Evolutionary conservation across 2,797 vertebrate genomes (phyloP), one percentile per base, ranked within the genome.

Genomic region (Gymnopithys bicolor): DNA sequence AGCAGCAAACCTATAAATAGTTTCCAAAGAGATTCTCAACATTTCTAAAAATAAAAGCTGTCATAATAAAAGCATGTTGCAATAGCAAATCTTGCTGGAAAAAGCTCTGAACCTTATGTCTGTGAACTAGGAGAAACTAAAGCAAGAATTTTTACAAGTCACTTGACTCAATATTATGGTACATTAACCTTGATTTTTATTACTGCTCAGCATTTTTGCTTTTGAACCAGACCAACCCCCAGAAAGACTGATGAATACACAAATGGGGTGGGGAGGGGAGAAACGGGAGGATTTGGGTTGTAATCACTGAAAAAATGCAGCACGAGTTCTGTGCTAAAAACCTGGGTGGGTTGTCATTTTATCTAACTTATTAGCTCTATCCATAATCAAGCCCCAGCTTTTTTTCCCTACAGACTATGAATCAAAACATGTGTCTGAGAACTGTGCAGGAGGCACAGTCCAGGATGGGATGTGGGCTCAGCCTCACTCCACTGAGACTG

Each of bases 161-260:
- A 56, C 83, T 95, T 87, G 89, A 67, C 82, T 93, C 91, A 84
- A 89, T 94, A 95, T 89, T 88, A 93, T 77, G 93, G 74, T 79
- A 73, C 91, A 90, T 94, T 94, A 95, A 95, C 77, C 70, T 94
- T 91, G 91, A 76, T 86, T 95, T 96, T 95, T 95, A 95, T 67
- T 94, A 86, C 88, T 0, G 0, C 73, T 91, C 67, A 73, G 59
- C 76, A 69, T 78, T 89, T 89, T 94, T 92, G 64, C 51, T 89
- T 93, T 88, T 74, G 66, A 82, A 93, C 59, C 60, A 94, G 79
- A 88, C 48, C 62, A 82, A 92, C 60, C 16, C 58, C 11, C 55
- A 91, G 69, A 78, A 91, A 92, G 27, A 81, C n/a, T 19, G 14
- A 37, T 8, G 43, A 86, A 45, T 46, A 90, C n/a, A 37, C 39